A percentile compares a stretch with the other conserved stretches of the same genome.
phyloP scores from a whole-genome alignment of 30 jellyfish, hydroid and myxozoan species.

The Aurelia coerulea region DNA sequence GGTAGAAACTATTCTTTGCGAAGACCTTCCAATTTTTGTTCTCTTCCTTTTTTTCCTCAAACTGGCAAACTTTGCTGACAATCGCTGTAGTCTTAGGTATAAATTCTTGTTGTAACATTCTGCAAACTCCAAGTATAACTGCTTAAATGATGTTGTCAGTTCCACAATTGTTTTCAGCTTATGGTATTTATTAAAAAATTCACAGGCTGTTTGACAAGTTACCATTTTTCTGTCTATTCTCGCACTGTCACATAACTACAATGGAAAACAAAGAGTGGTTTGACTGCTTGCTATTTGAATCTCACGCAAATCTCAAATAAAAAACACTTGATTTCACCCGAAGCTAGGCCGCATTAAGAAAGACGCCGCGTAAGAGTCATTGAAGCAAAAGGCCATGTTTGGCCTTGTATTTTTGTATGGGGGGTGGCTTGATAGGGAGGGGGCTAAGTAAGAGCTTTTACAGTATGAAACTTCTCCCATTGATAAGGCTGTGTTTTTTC shows the following conservation, averaged over 20 bases:
- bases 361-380: too few species aligned
- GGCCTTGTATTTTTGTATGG: not conserved
- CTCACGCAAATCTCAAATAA: not conserved
- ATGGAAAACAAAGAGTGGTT: not conserved
- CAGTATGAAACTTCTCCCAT: conserved; percentile 28
- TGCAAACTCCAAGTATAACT: conserved; percentile 19
- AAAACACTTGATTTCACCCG: not conserved
- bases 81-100: not conserved
- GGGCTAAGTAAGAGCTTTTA: conserved; percentile 20
- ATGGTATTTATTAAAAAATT: not conserved
- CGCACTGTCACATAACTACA: not conserved
- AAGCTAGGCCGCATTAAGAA: too few species aligned
- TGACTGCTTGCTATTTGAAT: not conserved
- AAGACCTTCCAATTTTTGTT: not conserved
- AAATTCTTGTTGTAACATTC: conserved; percentile 2
- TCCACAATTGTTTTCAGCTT: not conserved
- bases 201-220: conserved; percentile 5
- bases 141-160: conserved; percentile 1
- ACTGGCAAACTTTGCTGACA: conserved; percentile 8
- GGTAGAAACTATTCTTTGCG: conserved; percentile 15
- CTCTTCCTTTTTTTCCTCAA: not conserved
- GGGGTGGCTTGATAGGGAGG: conserved; percentile 31
- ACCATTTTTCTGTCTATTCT: not conserved
- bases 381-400: not conserved
- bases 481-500: conserved; percentile 23